phyloP scores from a whole-genome alignment of 2,888 invertebrate genomes.

The Harpagoxenus sublaevis region DNA sequence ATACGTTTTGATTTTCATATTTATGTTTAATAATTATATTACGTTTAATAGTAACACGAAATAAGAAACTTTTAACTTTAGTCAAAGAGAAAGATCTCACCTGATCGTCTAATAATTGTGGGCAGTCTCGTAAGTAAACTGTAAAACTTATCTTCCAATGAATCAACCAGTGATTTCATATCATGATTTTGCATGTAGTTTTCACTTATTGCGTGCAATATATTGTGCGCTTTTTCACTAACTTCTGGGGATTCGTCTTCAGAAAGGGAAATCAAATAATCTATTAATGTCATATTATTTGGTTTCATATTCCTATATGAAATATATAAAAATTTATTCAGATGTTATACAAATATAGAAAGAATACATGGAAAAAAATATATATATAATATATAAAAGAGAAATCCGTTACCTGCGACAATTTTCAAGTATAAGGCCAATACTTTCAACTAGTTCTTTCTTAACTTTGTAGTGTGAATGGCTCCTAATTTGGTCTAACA shows the following conservation, averaged over 20 bases:
- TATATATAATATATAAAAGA: constrained; percentile 53
- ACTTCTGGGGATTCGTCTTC: constrained; percentile 89
- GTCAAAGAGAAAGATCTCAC: constrained; percentile 65
- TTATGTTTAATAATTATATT: constrained; percentile 17
- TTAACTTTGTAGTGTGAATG: constrained; percentile 90
- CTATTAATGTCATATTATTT: constrained; percentile 89
- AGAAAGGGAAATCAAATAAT: constrained; percentile 90
- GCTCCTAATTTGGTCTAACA: constrained; percentile 87
- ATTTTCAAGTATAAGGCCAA: constrained; percentile 88
- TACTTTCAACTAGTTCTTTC: constrained; percentile 88
- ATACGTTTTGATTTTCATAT: neutral
- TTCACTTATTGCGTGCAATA: constrained; percentile 85
- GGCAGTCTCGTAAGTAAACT: constrained; percentile 89
- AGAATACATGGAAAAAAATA: neutral
- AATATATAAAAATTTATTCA: constrained; percentile 36
- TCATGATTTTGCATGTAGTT: constrained; percentile 83
- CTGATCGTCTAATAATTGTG: constrained; percentile 88
- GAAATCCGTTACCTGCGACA: constrained; percentile 87
- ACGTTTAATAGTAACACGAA: neutral
- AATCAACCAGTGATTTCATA: constrained; percentile 87
- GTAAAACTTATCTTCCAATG: constrained; percentile 89
- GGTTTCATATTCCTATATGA: constrained; percentile 88
- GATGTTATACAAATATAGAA: constrained; percentile 1
- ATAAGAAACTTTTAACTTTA: constrained; percentile 16
- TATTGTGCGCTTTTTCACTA: constrained; percentile 83